phyloP scores from a whole-genome alignment of 1,140 invertebrate genomes.

The Trinorchestia longiramus region DNA sequence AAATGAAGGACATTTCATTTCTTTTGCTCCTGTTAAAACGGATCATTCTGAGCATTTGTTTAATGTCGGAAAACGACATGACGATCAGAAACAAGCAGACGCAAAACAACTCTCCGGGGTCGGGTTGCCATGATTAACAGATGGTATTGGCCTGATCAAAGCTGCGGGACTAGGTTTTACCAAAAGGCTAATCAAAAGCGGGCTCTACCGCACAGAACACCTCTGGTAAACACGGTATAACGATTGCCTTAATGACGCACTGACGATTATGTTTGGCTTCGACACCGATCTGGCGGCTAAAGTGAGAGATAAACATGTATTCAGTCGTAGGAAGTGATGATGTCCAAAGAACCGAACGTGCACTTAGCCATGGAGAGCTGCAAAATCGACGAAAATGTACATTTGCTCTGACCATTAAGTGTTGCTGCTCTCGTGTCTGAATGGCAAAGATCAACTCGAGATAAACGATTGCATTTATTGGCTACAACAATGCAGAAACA shows the following conservation, averaged over 20 bases:
- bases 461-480: background rate
- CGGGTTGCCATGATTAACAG: background rate
- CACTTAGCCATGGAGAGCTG: background rate
- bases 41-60: background rate
- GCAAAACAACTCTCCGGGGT: background rate
- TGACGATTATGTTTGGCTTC: background rate
- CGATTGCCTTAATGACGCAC: background rate
- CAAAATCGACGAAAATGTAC: too few species aligned
- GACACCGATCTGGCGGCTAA: background rate
- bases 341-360: background rate
- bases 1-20: background rate
- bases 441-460: too few species aligned
- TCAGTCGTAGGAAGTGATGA: background rate
- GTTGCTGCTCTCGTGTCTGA: too few species aligned
- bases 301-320: background rate
- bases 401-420: too few species aligned
- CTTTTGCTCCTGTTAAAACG: background rate
- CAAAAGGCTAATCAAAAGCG: constrained; percentile 18
- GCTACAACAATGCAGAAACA: background rate
- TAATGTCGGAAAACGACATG: background rate
- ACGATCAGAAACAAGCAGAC: background rate
- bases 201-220: background rate
- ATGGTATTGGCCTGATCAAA: background rate
- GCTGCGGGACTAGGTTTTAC: background rate
- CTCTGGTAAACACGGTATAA: constrained; percentile 20